These are phyloP conservation scores for Perithous albicinctus DNA, from an alignment of 2,888 invertebrate genomes.

Conservation along the genomic window DNA sequence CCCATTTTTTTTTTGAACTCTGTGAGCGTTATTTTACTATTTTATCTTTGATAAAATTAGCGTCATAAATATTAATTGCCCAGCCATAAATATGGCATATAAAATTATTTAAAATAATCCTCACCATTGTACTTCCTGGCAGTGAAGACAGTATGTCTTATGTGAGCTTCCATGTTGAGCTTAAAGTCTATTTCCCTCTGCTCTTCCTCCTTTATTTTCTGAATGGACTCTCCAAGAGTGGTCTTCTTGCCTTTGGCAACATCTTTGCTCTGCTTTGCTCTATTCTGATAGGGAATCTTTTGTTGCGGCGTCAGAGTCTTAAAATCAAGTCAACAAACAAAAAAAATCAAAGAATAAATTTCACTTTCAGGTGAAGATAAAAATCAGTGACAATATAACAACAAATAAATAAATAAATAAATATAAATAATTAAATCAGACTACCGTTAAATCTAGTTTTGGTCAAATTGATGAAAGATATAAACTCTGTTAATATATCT, in stretches of 20 bases:
- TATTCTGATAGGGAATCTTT: slow-evolving; percentile 75
- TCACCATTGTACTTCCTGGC: slow-evolving; percentile 69
- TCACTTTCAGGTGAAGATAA: too few relatives aligned
- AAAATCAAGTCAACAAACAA: slow-evolving; percentile 35
- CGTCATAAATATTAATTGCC: neutral
- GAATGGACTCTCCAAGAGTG: slow-evolving; percentile 75
- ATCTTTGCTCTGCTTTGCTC: slow-evolving; percentile 75
- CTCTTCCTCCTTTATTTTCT: slow-evolving; percentile 69
- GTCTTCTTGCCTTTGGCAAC: slow-evolving; percentile 75
- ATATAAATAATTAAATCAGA: neutral
- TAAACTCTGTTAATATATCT: too few relatives aligned
- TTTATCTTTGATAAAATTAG: neutral
- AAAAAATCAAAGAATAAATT: slow-evolving; percentile 37
- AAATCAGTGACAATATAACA: neutral
- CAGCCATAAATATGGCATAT: neutral
- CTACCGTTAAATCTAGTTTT: too few relatives aligned
- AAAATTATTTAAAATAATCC: neutral
- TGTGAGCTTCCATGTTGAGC: slow-evolving; percentile 74
- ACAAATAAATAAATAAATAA: neutral
- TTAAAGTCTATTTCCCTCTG: slow-evolving; percentile 66
- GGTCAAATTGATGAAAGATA: too few relatives aligned
- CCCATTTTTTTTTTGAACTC: neutral
- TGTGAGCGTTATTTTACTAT: neutral
- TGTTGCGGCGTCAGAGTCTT: slow-evolving; percentile 72
- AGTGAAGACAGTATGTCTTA: slow-evolving; percentile 68